Percentiles rank a stretch among this genome's conserved stretches.
phyloP scores from a whole-genome alignment of 2,113 vertebrate species.

The Microtus richardsoni region DNA sequence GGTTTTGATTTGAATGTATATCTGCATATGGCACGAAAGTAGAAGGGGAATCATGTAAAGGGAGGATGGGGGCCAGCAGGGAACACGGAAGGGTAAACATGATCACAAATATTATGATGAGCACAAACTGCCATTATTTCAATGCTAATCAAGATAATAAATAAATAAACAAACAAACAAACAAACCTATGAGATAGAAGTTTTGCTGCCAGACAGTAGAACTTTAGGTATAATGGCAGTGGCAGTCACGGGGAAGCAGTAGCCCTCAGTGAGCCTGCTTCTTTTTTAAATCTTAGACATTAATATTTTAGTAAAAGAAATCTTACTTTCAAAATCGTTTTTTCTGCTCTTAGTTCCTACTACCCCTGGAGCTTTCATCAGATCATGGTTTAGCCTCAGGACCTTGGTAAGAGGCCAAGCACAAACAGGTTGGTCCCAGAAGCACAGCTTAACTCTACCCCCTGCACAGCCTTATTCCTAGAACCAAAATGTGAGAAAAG shows the following conservation, averaged over 20 bases:
- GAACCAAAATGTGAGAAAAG: not conserved
- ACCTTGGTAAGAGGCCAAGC: not conserved
- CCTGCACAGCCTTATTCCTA: not conserved
- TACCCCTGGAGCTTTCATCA: not conserved
- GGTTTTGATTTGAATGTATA: not conserved
- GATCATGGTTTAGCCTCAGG: not conserved
- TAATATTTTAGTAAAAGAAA: not conserved
- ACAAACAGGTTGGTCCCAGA: not conserved
- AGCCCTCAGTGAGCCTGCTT: not conserved
- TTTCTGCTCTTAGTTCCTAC: conserved; percentile 2
- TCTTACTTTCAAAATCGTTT: not conserved
- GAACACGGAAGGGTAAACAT: not conserved
- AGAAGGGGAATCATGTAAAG: not conserved
- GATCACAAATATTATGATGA: not conserved
- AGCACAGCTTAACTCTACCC: not conserved
- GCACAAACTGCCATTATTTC: not conserved
- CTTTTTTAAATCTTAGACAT: not conserved
- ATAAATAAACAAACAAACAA: not conserved
- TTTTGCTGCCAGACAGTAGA: not conserved
- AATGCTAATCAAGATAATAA: not conserved
- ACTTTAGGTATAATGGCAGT: not conserved
- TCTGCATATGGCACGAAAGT: not conserved
- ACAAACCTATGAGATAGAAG: not conserved
- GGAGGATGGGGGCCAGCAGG: not conserved
- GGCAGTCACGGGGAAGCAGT: not conserved